phyloP scores from a whole-genome alignment of 2,888 invertebrate species.

The Ceraclea dissimilis region DNA sequence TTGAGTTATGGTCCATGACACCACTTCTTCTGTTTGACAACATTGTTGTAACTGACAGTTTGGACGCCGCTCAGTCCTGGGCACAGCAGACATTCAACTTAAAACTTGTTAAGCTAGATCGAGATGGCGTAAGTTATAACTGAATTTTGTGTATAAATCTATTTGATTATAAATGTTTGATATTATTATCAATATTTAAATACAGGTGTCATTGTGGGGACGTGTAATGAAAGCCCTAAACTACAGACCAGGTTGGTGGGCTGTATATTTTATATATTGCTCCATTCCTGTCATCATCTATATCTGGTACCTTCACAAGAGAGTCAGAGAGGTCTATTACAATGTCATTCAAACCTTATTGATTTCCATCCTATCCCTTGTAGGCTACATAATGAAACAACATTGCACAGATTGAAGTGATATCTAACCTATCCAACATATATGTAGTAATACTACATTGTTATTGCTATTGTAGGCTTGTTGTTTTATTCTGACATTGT shows the following conservation, averaged over 20 bases:
- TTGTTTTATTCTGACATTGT: not conserved
- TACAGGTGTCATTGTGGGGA: slow-evolving; percentile 64
- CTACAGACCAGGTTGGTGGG: slow-evolving; percentile 76
- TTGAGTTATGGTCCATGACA: slow-evolving; percentile 99
- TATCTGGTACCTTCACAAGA: slow-evolving; percentile 57
- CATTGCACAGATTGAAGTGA: not conserved
- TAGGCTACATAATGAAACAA: too few species aligned
- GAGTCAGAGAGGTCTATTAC: slow-evolving; percentile 57
- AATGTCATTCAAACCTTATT: not conserved
- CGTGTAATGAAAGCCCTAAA: slow-evolving; percentile 65
- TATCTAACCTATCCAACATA: not conserved
- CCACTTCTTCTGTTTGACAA: slow-evolving; percentile 93
- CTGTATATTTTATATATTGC: slow-evolving; percentile 69
- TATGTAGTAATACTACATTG: not conserved
- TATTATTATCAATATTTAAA: not conserved
- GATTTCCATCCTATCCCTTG: too few species aligned
- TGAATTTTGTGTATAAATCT: too few species aligned
- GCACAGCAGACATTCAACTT: slow-evolving; percentile 76
- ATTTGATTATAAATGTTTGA: too few species aligned
- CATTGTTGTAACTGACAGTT: slow-evolving; percentile 81
- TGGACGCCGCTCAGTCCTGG: slow-evolving; percentile 67
- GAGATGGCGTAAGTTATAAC: slow-evolving; percentile 63
- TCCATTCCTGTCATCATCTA: slow-evolving; percentile 63
- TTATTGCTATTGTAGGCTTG: too few species aligned
- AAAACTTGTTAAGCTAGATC: slow-evolving; percentile 73